Percentiles rank a stretch among this genome's conserved stretches.
Conservation (phyloP, 2,888 invertebrate genomes). For the Glaucopsyche alexis region DNA sequence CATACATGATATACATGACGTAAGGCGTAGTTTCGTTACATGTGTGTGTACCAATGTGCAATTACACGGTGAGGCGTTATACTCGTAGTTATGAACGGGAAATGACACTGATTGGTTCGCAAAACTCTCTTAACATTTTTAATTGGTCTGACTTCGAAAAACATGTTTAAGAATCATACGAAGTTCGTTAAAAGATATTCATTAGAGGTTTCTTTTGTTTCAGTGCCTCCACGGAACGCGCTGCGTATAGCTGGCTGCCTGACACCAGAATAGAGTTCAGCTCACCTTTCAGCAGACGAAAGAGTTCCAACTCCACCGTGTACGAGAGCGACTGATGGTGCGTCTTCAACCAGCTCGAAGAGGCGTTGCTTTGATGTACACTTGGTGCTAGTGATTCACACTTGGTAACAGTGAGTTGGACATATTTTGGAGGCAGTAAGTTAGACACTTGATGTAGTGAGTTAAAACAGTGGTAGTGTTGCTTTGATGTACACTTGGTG, state of each 20-base stretch:
- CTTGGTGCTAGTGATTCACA: constrained; percentile 44
- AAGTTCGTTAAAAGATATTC: background rate
- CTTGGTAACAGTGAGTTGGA: constrained; percentile 43
- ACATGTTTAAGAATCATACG: background rate
- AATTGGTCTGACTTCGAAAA: too few relatives aligned
- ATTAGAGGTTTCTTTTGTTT: constrained; percentile 46
- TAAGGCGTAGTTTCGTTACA: too few relatives aligned
- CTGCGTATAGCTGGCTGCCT: constrained; percentile 79
- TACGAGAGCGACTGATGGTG: constrained; percentile 78
- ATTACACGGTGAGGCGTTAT: too few relatives aligned
- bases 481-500: constrained; percentile 52
- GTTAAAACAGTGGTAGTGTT: too few relatives aligned
- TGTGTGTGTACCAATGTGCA: too few relatives aligned
- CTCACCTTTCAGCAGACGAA: constrained; percentile 66
- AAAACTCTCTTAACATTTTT: too few relatives aligned
- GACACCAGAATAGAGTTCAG: constrained; percentile 73
- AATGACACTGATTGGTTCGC: too few relatives aligned
- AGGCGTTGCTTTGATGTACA: constrained; percentile 64
- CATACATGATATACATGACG: too few relatives aligned
- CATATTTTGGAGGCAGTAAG: background rate
- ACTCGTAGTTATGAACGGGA: too few relatives aligned
- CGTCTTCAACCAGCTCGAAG: constrained; percentile 69
- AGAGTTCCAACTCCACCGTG: constrained; percentile 72
- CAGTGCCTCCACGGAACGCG: constrained; percentile 76
- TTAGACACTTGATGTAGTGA: constrained; percentile 40